These are phyloP conservation scores for Hymenopus coronatus DNA, from an alignment of 2,888 invertebrate genomes.

Conservation along the genomic window DNA sequence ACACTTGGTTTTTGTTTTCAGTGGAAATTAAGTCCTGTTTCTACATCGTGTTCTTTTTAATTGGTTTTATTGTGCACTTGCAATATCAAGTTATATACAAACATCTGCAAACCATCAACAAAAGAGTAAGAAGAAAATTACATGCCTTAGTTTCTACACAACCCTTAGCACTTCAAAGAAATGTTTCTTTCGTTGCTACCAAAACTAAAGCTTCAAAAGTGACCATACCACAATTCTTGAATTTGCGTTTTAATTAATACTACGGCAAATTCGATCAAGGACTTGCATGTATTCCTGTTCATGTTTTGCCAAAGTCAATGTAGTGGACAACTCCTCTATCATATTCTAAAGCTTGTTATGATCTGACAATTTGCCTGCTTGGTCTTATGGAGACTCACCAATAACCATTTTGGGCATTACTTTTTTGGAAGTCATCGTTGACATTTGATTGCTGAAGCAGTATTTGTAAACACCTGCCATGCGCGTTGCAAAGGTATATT, in stretches of 20 bases:
- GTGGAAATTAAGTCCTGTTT: too few relatives aligned
- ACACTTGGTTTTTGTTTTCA: too few relatives aligned
- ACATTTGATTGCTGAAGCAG: conserved; percentile 97
- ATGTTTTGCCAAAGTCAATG: conserved; percentile 91
- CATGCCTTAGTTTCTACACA: conserved; percentile 56
- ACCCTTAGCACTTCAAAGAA: conserved; percentile 99
- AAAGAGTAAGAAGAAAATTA: neutral
- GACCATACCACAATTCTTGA: conserved; percentile 98
- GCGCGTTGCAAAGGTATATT: conserved; percentile 94
- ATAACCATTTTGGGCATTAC: conserved; percentile 97
- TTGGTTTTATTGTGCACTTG: neutral
- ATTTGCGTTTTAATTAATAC: conserved; percentile 98
- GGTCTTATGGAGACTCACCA: conserved; percentile 68
- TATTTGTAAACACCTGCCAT: conserved; percentile 90
- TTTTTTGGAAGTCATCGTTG: conserved; percentile 98
- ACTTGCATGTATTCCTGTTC: conserved; percentile 99
- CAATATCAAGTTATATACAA: neutral
- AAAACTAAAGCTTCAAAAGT: conserved; percentile 95
- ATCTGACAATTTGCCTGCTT: conserved; percentile 35
- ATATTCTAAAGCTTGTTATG: conserved; percentile 94
- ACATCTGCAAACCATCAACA: neutral
- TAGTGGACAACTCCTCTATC: conserved; percentile 90
- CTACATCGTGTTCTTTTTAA: too few relatives aligned
- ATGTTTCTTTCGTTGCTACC: conserved; percentile 92
- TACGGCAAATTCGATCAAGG: conserved; percentile 92